These are phyloP conservation scores for Drosophila niveifrons DNA, from an alignment of 2,888 invertebrate genomes.

Conservation along the genomic window DNA sequence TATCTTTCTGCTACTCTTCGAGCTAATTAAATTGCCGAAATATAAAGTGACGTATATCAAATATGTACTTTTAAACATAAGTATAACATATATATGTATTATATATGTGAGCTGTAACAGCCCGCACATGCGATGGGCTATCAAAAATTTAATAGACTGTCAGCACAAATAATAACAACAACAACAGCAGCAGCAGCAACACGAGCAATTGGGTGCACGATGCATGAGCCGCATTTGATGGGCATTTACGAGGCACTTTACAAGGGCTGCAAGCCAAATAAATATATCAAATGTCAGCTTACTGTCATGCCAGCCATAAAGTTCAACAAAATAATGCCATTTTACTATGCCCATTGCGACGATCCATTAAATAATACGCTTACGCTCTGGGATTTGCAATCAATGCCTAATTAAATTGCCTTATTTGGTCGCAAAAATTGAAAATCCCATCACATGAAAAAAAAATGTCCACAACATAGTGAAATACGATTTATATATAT, in stretches of 20 bases:
- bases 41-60: conserved; percentile 32
- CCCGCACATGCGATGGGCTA: conserved; percentile 53
- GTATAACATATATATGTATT: conserved; percentile 1
- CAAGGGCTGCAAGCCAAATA: conserved; percentile 45
- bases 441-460: conserved; percentile 30
- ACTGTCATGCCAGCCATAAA: conserved; percentile 30
- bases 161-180: conserved; percentile 45
- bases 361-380: conserved; percentile 35
- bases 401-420: conserved; percentile 68
- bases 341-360: conserved; percentile 28
- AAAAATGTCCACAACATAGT: conserved; percentile 16
- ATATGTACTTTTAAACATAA: conserved; percentile 2
- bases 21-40: conserved; percentile 63
- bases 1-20: conserved; percentile 15
- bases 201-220: conserved; percentile 29
- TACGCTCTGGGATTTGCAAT: conserved; percentile 40
- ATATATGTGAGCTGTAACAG: conserved; percentile 9
- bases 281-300: conserved; percentile 59
- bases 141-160: conserved; percentile 74
- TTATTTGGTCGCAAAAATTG: conserved; percentile 45
- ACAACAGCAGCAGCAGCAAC: conserved; percentile 12
- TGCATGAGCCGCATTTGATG: conserved; percentile 43
- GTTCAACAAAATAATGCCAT: conserved; percentile 28
- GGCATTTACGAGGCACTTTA: conserved; percentile 63
- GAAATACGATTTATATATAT: conserved; percentile 2